Conservation (phyloP, 2,888 invertebrate genomes). For the Aleiodes alternator region DNA sequence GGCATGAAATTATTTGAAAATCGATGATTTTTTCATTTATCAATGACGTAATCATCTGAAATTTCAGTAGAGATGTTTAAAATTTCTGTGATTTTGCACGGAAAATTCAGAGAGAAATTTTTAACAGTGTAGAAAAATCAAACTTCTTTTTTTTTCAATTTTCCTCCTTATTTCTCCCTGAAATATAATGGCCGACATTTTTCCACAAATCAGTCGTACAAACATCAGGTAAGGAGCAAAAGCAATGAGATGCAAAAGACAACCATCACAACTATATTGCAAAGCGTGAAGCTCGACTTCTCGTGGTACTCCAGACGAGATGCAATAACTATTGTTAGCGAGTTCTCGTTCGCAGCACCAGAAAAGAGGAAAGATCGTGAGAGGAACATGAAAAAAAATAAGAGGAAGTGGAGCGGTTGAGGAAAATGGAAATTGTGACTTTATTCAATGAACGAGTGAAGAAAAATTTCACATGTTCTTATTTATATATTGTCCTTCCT, state of each 20-base stretch:
- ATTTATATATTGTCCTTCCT: background rate
- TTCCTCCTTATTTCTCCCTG: background rate
- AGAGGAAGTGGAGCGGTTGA: constrained; percentile 6
- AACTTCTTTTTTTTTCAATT: background rate
- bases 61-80: no score
- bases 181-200: background rate
- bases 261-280: background rate
- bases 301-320: constrained; percentile 19
- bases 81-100: no score
- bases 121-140: no score
- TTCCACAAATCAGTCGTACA: constrained; percentile 9
- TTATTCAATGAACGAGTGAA: background rate
- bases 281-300: background rate
- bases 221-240: background rate
- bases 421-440: background rate
- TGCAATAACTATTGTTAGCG: constrained; percentile 29
- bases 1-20: no score
- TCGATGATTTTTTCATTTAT: no score
- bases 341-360: background rate
- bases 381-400: background rate
- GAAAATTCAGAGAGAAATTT: no score
- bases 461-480: background rate
- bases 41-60: no score
- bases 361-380: constrained; percentile 14
- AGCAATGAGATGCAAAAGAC: constrained; percentile 15